Conservation (phyloP, 2,888 invertebrate species). For the Eudasyphora cyanicolor region DNA sequence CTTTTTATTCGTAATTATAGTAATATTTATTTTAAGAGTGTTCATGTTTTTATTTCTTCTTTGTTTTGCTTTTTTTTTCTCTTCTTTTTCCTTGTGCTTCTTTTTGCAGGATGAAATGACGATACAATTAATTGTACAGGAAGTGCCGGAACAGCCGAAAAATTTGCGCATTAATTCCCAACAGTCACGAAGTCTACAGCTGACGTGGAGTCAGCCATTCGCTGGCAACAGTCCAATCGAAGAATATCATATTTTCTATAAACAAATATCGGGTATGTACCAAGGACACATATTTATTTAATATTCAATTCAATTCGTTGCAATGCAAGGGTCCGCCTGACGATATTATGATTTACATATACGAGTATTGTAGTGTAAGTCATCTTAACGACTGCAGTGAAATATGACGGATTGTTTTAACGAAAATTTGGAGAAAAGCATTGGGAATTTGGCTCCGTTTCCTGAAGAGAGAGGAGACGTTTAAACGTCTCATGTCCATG, state of each 20-base stretch:
- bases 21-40: too few relatives aligned
- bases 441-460: too few relatives aligned
- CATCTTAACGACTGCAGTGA: too few relatives aligned
- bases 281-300: not conserved
- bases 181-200: constrained; percentile 90
- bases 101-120: constrained; percentile 87
- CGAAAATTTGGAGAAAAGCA: too few relatives aligned
- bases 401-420: too few relatives aligned
- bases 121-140: constrained; percentile 93
- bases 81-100: constrained; percentile 7
- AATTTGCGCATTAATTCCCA: constrained; percentile 92
- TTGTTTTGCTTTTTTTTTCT: not conserved
- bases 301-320: too few relatives aligned
- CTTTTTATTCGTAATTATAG: not conserved
- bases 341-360: too few relatives aligned
- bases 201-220: constrained; percentile 94
- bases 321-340: too few relatives aligned
- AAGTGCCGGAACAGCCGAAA: constrained; percentile 94
- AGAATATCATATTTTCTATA: constrained; percentile 93
- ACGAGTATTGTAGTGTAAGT: too few relatives aligned
- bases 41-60: too few relatives aligned
- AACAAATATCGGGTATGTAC: constrained; percentile 84
- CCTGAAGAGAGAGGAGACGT: too few relatives aligned
- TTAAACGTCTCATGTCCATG: too few relatives aligned
- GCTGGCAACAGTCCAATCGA: constrained; percentile 94